Evolutionary conservation across 92 coral and sea anemone genomes (phyloP), one percentile per base, ranked within the genome.

Genomic region (Palythoa grandiflora): DNA sequence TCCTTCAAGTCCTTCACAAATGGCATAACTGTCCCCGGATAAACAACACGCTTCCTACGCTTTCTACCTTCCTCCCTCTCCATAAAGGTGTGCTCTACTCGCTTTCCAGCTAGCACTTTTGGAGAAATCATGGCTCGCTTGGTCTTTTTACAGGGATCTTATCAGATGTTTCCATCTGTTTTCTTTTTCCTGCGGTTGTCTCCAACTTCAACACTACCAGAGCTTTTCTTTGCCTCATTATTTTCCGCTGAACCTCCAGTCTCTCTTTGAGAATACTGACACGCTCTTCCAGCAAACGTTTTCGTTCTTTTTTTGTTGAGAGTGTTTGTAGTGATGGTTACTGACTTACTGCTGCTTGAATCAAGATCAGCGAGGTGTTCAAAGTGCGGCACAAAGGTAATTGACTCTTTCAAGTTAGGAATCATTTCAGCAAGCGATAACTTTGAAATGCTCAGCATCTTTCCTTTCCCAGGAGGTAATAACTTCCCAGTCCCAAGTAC

Each of bases 311-410:
- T 68, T 68, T 68, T 37, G 36, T 68, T 68, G 73, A 68, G 38
- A 68, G 73, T 68, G 38, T 68, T 68, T 35, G 39, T 68, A 5
- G 73, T 19, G 6, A n/a, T 35, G 38, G 36, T 19, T 19, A 68
- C 3, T 68, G 36, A 35, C 8, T 68, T 19, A 19, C 38, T 8
- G 38, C 5, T 68, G 38, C 38, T 68, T 68, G 38, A 68, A 19
- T 68, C 73, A 68, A 68, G 73, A 68, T 68, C 73, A 68, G 38
- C 38, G 1, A 68, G 73, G 73, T 68, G 73, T 68, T 68, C 73
- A 68, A 68, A 68, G 38, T 68, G 73, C 36, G 73, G 73, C 12
- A 68, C 73, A 68, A 68, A 28, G 28, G 28, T 28, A 21, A 68
- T 68, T 68, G 11, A 15, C 74, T 68, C 74, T 68, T 68, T 68